Conservation (phyloP, 2,797 vertebrate species). For the Spinibarbus caldwelli region DNA sequence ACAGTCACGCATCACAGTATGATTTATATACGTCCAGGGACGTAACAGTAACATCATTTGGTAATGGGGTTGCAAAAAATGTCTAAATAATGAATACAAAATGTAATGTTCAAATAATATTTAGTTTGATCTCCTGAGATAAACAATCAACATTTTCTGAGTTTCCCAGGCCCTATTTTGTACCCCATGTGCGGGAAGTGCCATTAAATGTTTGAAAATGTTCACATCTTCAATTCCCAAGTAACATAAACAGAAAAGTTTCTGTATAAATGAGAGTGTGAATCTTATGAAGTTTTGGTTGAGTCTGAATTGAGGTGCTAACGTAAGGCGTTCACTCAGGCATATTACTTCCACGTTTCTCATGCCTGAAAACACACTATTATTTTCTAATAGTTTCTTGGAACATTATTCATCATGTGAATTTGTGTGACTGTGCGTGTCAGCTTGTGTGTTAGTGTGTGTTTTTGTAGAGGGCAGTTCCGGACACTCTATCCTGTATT, state of each 20-base stretch:
- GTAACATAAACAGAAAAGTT: neutral
- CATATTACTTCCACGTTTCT: conserved; percentile 6
- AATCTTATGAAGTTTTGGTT: neutral
- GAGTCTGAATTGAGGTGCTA: neutral
- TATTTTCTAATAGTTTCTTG: conserved; percentile 26
- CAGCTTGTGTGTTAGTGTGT: conserved; percentile 16
- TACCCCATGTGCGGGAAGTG: neutral
- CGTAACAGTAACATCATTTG: too few species aligned
- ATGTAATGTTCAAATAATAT: neutral
- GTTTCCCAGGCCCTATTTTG: neutral
- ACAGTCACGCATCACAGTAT: too few species aligned
- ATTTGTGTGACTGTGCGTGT: conserved; percentile 16
- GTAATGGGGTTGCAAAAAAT: neutral
- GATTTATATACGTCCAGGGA: too few species aligned
- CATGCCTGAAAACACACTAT: neutral
- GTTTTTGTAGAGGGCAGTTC: conserved; percentile 41
- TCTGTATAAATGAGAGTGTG: neutral
- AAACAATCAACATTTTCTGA: neutral
- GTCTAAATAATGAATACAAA: neutral
- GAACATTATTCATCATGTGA: conserved; percentile 31
- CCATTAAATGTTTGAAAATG: neutral
- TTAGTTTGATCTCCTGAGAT: neutral
- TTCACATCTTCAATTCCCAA: neutral
- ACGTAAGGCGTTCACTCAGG: neutral
- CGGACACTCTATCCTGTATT: conserved; percentile 69